Conservation (phyloP, 92 coral and sea anemone species). For the Paramuricea clavata region DNA sequence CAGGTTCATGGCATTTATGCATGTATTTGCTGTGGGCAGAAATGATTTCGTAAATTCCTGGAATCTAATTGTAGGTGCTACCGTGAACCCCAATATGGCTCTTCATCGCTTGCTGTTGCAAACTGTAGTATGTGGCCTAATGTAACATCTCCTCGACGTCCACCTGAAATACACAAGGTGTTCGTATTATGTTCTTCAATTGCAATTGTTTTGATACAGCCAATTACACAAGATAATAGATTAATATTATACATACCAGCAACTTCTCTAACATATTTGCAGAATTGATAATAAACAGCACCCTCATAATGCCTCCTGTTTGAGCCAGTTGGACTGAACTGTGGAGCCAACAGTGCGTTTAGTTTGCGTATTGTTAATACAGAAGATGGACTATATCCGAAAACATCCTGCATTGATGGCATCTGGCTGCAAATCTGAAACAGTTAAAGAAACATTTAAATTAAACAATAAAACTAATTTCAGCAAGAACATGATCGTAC, state of each 20-base stretch:
- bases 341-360: constrained; percentile 42
- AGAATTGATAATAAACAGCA: no score
- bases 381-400: constrained; percentile 11
- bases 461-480: not conserved
- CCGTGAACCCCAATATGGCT: constrained; percentile 50
- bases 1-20: constrained; percentile 40
- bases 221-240: no score
- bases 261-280: no score
- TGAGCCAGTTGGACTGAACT: constrained; percentile 43
- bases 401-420: constrained; percentile 30
- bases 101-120: constrained; percentile 52
- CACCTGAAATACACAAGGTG: constrained; percentile 39
- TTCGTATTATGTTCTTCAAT: not conserved
- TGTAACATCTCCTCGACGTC: constrained; percentile 51
- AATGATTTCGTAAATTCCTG: constrained; percentile 43
- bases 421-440: constrained; percentile 25
- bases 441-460: not conserved
- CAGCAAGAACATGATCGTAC: no score
- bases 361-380: constrained; percentile 31
- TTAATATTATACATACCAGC: no score
- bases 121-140: constrained; percentile 49
- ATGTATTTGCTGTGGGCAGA: constrained; percentile 58
- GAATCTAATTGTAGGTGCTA: constrained; percentile 42
- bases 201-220: not conserved
- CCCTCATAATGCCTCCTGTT: no score